Evolutionary conservation across 2,888 invertebrate species (phyloP), one percentile per base, ranked within the genome.

Genomic region (Ecliptopera silaceata): DNA sequence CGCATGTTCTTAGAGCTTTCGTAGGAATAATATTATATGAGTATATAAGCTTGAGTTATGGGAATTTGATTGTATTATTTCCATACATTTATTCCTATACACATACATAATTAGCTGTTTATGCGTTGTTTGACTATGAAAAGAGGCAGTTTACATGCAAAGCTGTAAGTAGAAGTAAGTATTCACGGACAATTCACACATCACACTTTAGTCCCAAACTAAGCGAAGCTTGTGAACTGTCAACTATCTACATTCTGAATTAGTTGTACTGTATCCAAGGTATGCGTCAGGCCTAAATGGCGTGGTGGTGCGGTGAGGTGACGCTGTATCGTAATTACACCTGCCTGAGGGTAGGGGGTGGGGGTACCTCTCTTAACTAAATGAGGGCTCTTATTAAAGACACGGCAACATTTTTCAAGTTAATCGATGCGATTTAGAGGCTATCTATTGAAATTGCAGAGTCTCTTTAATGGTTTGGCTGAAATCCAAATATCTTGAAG

Each of bases 381-480:
- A 66, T 59, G 62, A 67, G 63, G 56, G 50, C 47, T 62, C 57
- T 59, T 62, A 63, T 67, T 65, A 65, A 63, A 63, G 63, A 66
- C 61, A 61, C 43, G 61, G 59, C 59, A 22, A 61, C 64, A 64
- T 66, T 66, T 66, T 64, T 60, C 60, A 64, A 64, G 61, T 59
- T 63, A 61, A 64, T 64, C 61, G 60, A 59, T 58, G 39, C 56
- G 54, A 59, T 61, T 60, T 61, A 55, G 59, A 59, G 59, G 59
- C 47, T 59, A 55, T 59, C 59, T 55, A 54, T 59, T 59, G 59
- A 59, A 59, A 59, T 59, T 59, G 46, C 54, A 29, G 54, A 39
- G 54, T 46, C 39, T 44, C 47, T 51, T 60, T 49, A 56, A 60
- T 56, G 59, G 48, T 56, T 45, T 54, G 50, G 34, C 45, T 36